phyloP scores from a whole-genome alignment of 2,797 vertebrate species.

The Gymnocypris eckloni region DNA sequence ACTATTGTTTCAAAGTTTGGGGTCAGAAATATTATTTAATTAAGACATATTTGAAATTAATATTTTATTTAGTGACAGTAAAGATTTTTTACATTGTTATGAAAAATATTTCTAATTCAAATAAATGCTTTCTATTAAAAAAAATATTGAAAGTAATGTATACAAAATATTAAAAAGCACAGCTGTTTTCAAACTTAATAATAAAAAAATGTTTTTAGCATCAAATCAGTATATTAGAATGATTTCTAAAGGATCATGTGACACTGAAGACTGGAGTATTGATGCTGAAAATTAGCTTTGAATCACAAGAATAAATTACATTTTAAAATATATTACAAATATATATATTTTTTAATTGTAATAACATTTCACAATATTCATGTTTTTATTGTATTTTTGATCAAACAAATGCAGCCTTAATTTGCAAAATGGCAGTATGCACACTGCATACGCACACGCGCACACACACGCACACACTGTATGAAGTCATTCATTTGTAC shows the following conservation, averaged over 20 bases:
- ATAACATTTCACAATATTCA: neutral
- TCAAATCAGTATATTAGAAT: neutral
- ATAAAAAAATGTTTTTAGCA: constrained; percentile 2
- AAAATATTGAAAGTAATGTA: neutral
- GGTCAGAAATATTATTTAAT: neutral
- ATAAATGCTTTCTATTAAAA: neutral
- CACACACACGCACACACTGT: neutral
- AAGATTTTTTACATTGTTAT: neutral
- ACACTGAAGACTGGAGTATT: neutral
- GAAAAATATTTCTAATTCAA: neutral
- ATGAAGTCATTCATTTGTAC: neutral
- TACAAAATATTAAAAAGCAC: neutral
- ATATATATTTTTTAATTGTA: neutral
- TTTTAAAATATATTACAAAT: neutral
- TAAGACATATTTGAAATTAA: neutral
- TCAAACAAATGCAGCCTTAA: neutral
- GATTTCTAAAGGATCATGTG: neutral
- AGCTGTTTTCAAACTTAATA: neutral
- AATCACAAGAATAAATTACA: neutral
- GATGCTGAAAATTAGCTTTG: neutral
- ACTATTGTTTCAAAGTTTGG: neutral
- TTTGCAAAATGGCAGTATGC: too few species aligned
- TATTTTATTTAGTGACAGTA: neutral
- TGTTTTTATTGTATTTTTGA: neutral
- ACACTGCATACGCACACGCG: too few species aligned